Evolutionary conservation across 2,113 vertebrate species (phyloP).

Genomic region (Pseudorectes ferrugineus): DNA sequence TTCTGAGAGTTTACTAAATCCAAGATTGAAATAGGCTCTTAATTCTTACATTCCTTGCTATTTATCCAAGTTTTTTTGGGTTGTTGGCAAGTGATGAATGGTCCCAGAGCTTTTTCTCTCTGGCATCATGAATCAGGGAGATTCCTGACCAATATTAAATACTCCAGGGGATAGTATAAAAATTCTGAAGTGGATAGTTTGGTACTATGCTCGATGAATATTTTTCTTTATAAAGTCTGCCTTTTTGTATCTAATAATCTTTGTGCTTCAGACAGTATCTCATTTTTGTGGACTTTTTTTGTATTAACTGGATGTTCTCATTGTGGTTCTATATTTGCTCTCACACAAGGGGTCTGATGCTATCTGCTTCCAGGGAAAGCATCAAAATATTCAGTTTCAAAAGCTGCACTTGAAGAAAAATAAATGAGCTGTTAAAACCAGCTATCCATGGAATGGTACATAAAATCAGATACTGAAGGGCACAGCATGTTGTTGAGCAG

Average conservation of each 20-base stretch:
- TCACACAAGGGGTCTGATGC: neutral
- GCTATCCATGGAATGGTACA: neutral
- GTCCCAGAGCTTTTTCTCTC: neutral
- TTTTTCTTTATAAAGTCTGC: neutral
- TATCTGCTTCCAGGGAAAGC: neutral
- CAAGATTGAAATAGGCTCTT: neutral
- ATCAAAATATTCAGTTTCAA: constrained; percentile 1
- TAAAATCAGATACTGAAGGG: neutral
- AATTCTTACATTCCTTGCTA: neutral
- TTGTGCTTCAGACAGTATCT: neutral
- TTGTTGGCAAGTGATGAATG: neutral
- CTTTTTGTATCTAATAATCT: neutral
- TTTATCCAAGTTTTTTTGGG: neutral
- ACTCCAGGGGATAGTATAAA: neutral
- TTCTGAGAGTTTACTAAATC: neutral
- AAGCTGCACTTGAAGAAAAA: constrained; percentile 15
- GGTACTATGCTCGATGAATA: neutral
- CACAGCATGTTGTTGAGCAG: neutral
- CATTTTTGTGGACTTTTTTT: neutral
- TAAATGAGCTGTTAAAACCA: constrained; percentile 28
- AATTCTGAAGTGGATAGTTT: neutral
- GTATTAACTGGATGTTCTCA: constrained; percentile 15
- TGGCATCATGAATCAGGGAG: neutral
- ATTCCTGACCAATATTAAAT: neutral
- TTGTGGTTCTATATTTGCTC: neutral